These are phyloP conservation scores for Sturmia bella DNA, from an alignment of 2,888 invertebrate genomes.

Conservation along the genomic window DNA sequence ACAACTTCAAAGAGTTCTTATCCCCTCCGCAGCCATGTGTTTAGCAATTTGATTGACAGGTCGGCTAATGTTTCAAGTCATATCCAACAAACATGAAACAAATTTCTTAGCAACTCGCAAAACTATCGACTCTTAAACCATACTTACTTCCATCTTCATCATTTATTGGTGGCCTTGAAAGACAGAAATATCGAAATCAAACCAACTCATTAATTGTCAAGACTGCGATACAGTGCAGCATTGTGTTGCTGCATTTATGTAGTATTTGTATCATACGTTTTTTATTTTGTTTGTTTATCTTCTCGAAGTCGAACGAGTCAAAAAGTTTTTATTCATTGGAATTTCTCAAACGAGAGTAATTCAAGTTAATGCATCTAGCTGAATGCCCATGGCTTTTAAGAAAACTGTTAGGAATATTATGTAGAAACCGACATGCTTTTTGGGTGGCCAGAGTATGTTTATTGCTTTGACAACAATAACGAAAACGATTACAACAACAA, in stretches of 20 bases:
- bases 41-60: slow-evolving; percentile 59
- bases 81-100: slow-evolving; percentile 48
- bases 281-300: neutral
- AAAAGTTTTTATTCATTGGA: slow-evolving; percentile 11
- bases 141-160: slow-evolving; percentile 45
- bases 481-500: slow-evolving; percentile 11
- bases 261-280: slow-evolving; percentile 5
- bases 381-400: slow-evolving; percentile 24
- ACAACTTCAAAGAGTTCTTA: slow-evolving; percentile 58
- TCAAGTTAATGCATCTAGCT: slow-evolving; percentile 25
- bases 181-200: slow-evolving; percentile 37
- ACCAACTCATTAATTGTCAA: slow-evolving; percentile 53
- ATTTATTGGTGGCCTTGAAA: slow-evolving; percentile 57
- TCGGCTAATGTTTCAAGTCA: slow-evolving; percentile 63
- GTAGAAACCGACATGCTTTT: slow-evolving; percentile 47
- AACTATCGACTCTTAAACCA: slow-evolving; percentile 21
- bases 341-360: slow-evolving; percentile 41
- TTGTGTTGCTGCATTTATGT: slow-evolving; percentile 25
- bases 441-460: slow-evolving; percentile 59
- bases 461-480: slow-evolving; percentile 52
- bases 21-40: slow-evolving; percentile 46
- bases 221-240: slow-evolving; percentile 31
- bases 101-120: slow-evolving; percentile 48
- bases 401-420: slow-evolving; percentile 46
- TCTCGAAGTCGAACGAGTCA: neutral